Percentiles rank a stretch among this genome's conserved stretches.
Conservation (phyloP, 2,113 vertebrate genomes). For the Scophthalmus maximus region DNA sequence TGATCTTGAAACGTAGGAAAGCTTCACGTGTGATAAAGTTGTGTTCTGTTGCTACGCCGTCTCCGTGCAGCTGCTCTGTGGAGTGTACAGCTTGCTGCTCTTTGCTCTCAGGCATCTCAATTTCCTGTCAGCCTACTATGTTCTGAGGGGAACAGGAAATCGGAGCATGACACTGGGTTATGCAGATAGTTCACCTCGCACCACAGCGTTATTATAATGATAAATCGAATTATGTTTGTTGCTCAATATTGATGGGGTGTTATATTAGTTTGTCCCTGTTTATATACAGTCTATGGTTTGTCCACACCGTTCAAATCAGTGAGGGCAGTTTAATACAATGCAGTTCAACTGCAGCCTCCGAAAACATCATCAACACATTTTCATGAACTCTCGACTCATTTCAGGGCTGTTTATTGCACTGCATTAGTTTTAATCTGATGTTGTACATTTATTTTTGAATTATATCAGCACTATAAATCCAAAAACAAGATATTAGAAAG, state of each 20-base stretch:
- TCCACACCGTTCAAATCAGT: no score
- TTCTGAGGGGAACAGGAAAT: constrained; percentile 31
- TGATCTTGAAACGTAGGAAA: constrained; percentile 4
- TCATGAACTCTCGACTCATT: no score
- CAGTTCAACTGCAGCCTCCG: neutral
- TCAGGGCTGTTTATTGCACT: no score
- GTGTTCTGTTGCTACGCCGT: neutral
- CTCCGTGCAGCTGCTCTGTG: neutral
- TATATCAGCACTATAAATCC: no score
- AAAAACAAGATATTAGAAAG: no score
- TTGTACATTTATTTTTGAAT: no score
- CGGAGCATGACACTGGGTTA: neutral
- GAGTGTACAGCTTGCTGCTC: neutral
- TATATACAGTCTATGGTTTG: no score
- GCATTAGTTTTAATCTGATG: no score
- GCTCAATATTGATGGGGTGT: no score
- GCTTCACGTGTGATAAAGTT: neutral
- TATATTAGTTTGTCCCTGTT: no score
- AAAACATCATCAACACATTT: no score
- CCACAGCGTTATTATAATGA: neutral
- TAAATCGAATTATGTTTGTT: no score
- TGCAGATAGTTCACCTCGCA: neutral
- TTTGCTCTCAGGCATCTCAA: neutral
- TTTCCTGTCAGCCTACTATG: constrained; percentile 48
- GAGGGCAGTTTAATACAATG: neutral